Evolutionary conservation across 2,888 invertebrate species (phyloP), one percentile per base, ranked within the genome.

Genomic region (Aporophyla nigra): DNA sequence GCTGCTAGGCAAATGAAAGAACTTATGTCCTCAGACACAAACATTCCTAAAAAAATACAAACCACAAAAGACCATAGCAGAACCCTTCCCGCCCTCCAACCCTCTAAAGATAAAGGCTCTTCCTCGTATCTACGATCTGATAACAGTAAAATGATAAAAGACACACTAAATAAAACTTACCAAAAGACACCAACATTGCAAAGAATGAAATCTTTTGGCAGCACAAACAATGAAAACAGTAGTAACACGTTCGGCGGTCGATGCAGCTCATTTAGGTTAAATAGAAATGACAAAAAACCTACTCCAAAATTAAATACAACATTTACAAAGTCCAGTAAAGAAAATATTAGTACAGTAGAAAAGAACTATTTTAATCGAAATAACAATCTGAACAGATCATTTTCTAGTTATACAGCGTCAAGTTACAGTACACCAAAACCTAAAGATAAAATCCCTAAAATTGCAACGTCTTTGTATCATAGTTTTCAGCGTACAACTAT

Each of bases 1-100:
- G 98, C 98, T 67, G 98, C 98, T 95, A 97, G 98, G 84, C 98
- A 98, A 95, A 97, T 98, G 96, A 98, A 98, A 94, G 98, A 98
- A 91, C 97, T 98, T 54, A 97, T 98, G 95, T 97, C 98, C 70
- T 97, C 97, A 79, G 97, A 97, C 86, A 97, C 97, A 74, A 96
- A 95, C 91, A 93, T 96, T 87, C 94, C 96, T 86, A 95, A 95
- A 93, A 96, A 94, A 91, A 82, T 92, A 83, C 93, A 94, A 90
- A 93, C 95, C 84, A 88, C 96, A 90, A 93, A 96, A 95, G 94
- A 97, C 89, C 90, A 92, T 85, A 94, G 91, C 82, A 91, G 94
- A 92, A 96, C 96, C 88, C 95, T 96, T 88, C 96, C 96, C 73
- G 92, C 93, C 86, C 93, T 96, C 71, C 95, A 95, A 84, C 90